Evolutionary conservation across 1,140 invertebrate species (phyloP), one percentile per base, ranked within the genome.

Genomic region (Agrypnia vestita): DNA sequence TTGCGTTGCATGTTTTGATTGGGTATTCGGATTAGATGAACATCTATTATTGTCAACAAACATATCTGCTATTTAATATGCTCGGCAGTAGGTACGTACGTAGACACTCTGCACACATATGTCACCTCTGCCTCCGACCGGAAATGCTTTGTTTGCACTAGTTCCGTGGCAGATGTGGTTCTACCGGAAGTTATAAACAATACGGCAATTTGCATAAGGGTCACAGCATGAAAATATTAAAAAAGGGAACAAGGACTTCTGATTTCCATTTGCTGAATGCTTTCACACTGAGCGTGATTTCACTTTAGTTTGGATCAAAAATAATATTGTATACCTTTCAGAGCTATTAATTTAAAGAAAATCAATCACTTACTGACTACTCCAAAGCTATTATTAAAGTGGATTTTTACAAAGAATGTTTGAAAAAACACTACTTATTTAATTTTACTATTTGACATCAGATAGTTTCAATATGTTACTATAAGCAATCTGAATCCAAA

Each of bases 161-260:
- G 47, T 71, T 71, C 67, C 67, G 67, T 51, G 46, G 67, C 67
- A 71, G 67, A 71, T 71, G 67, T 71, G 43, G 15, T 49, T 7
- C n/a, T 64, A 13, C 67, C 67, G 67, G 67, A 71, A 51, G 67
- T 53, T 51, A 71, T 71, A 71, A 71, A 71, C 67, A 71, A 51
- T 13, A 47, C 67, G 64, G 12, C 43, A 71, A 51, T 67, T 67
- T 67, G 35, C 61, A 62, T n/a, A 25, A 43, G 19, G 25, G 55
- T 21, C 21, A 59, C 55, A 10, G 15, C 21, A 59, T 19, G 17
- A n/a, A 59, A 59, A 10, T 59, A 21, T 3, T 59, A 21, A 59
- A 17, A 59, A 17, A 21, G 55, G 55, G 55, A 21, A 59, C 55
- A 59, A 59, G 55, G n/a, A 35, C 15, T 59, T 59, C 11, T 59